Percentiles rank a stretch among this genome's conserved stretches.
phyloP scores from a whole-genome alignment of 2,113 vertebrate species.

The Lophochroa leadbeateri region DNA sequence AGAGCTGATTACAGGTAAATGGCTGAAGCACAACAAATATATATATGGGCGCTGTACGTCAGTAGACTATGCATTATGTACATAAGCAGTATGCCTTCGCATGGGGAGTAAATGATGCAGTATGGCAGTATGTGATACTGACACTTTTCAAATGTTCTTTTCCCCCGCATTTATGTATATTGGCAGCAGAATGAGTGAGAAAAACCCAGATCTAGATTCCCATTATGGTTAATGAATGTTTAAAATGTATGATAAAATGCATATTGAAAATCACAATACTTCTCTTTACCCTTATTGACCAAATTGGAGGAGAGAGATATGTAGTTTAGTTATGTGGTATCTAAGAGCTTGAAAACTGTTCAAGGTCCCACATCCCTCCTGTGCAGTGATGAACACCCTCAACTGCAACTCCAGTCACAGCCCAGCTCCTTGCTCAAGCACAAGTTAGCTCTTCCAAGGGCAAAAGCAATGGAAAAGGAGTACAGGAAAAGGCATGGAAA shows the following conservation, averaged over 20 bases:
- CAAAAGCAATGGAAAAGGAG: neutral
- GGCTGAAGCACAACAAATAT: neutral
- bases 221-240: neutral
- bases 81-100: neutral
- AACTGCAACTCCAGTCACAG: neutral
- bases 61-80: neutral
- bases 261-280: neutral
- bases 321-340: too few species aligned
- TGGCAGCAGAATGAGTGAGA: neutral
- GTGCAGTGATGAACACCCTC: neutral
- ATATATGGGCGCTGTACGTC: neutral
- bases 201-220: neutral
- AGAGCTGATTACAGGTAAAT: neutral
- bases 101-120: neutral
- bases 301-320: too few species aligned
- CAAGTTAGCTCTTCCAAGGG: neutral
- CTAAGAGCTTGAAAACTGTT: neutral
- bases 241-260: neutral
- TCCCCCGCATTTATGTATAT: neutral
- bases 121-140: neutral
- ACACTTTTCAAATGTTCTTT: neutral
- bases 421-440: neutral
- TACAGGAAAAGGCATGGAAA: neutral
- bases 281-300: neutral
- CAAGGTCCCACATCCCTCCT: neutral